phyloP scores from a whole-genome alignment of 2,797 vertebrate genomes.

The Salmo trutta region DNA sequence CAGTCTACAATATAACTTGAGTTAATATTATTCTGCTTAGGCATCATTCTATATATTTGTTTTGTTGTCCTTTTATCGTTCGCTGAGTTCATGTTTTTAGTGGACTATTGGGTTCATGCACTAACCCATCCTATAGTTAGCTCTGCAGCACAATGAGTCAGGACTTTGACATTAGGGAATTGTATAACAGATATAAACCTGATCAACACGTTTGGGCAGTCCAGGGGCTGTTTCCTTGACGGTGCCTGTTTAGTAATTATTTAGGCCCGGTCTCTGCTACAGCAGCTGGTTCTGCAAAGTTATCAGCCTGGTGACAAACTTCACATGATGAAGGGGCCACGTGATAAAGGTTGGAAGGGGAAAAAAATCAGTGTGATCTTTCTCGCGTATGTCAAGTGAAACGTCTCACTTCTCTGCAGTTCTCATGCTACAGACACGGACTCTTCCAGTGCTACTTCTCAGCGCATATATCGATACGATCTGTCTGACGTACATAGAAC shows the following conservation, averaged over 20 bases:
- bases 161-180: not conserved
- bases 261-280: not conserved
- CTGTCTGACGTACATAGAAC: too few species aligned
- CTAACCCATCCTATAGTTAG: too few species aligned
- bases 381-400: conserved; percentile 16
- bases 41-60: too few species aligned
- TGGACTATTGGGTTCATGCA: too few species aligned
- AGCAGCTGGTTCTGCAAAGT: conserved; percentile 20
- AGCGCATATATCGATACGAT: too few species aligned
- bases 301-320: conserved; percentile 54
- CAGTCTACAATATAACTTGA: too few species aligned
- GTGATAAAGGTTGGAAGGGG: not conserved
- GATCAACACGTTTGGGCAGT: not conserved
- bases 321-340: conserved; percentile 40
- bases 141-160: too few species aligned
- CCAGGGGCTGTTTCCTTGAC: not conserved
- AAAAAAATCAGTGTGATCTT: not conserved
- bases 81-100: too few species aligned
- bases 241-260: not conserved
- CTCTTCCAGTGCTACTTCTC: too few species aligned
- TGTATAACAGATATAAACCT: not conserved
- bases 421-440: not conserved
- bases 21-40: too few species aligned
- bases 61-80: too few species aligned
- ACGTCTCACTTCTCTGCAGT: not conserved